Percentiles rank a stretch among this genome's conserved stretches.
phyloP scores from a whole-genome alignment of 2,888 invertebrate species.

The Cenopis cana region DNA sequence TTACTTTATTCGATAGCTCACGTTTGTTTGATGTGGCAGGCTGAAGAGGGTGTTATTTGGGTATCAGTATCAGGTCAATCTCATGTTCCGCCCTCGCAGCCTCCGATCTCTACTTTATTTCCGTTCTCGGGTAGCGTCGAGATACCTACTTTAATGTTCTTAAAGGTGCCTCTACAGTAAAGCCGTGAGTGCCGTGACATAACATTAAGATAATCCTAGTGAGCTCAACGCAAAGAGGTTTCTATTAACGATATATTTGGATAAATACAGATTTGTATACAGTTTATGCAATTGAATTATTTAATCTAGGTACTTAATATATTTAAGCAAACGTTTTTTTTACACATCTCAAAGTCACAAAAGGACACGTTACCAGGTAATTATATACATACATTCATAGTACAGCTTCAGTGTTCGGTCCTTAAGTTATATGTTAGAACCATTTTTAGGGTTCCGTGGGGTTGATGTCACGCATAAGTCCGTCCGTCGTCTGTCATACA shows the following conservation, averaged over 20 bases:
- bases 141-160: conserved; percentile 46
- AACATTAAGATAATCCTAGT: conserved; percentile 14
- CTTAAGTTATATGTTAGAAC: not conserved
- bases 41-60: conserved; percentile 64
- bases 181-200: conserved; percentile 11
- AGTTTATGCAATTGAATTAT: no score
- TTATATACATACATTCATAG: no score
- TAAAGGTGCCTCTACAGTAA: conserved; percentile 29
- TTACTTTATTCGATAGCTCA: conserved; percentile 45
- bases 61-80: conserved; percentile 54
- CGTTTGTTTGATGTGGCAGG: conserved; percentile 60
- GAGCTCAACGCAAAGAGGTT: not conserved
- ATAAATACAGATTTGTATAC: no score
- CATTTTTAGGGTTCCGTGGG: no score
- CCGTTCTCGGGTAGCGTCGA: conserved; percentile 53
- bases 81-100: conserved; percentile 55
- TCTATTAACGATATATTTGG: no score
- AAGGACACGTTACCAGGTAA: no score
- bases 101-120: conserved; percentile 63
- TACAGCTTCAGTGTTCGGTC: not conserved
- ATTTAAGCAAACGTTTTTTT: no score
- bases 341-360: no score
- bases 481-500: no score
- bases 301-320: no score
- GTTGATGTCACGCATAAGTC: no score